These are phyloP conservation scores for Toxostoma redivivum DNA, from an alignment of 2,113 vertebrate genomes.

Conservation along the genomic window DNA sequence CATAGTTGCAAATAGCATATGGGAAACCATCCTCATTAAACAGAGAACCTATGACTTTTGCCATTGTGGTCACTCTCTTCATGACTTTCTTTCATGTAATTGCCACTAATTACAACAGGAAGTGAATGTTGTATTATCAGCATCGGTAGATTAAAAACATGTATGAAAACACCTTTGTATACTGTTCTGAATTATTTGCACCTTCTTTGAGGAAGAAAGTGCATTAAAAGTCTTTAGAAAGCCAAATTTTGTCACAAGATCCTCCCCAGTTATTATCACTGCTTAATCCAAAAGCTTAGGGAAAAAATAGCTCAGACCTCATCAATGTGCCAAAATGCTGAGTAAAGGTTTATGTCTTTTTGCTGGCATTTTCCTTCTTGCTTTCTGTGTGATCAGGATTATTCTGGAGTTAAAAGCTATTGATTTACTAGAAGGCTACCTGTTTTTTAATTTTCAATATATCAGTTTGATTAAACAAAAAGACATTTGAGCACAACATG, in stretches of 20 bases:
- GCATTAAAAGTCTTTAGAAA: neutral
- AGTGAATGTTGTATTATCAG: neutral
- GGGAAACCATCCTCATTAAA: neutral
- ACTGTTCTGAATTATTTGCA: neutral
- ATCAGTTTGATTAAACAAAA: neutral
- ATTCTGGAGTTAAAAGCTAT: neutral
- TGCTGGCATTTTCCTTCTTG: neutral
- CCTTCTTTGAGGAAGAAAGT: neutral
- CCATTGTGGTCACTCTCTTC: neutral
- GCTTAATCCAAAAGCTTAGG: neutral
- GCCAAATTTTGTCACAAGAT: neutral
- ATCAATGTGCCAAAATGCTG: neutral
- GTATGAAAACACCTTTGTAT: neutral
- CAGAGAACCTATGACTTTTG: neutral
- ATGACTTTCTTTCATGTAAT: neutral
- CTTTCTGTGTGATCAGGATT: neutral
- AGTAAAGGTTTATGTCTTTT: neutral
- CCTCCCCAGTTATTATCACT: neutral
- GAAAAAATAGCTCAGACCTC: neutral
- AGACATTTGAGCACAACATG: neutral
- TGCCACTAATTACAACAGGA: neutral
- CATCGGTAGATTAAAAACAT: neutral
- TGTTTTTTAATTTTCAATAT: neutral
- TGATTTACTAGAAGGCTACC: neutral
- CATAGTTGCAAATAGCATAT: neutral